Evolutionary conservation across 2,797 vertebrate genomes (phyloP).

Genomic region (Sebastes cheni): DNA sequence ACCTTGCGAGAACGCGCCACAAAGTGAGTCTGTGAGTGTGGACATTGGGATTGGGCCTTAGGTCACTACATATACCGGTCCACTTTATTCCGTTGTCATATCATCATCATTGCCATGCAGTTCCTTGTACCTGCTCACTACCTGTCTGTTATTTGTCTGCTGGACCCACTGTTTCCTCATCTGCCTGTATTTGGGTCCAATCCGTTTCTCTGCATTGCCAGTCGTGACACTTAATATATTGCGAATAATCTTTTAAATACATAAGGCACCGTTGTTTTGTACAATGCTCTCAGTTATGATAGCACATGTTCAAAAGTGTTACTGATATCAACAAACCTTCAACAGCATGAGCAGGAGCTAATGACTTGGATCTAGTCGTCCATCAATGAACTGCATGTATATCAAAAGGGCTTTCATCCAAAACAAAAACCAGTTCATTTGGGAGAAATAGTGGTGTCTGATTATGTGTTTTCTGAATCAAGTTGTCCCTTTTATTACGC

Average conservation of each 20-base stretch:
- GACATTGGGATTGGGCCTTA: too few species aligned
- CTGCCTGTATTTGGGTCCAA: too few species aligned
- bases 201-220: too few species aligned
- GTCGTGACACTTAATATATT: not conserved
- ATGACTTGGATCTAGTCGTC: not conserved
- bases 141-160: too few species aligned
- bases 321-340: not conserved
- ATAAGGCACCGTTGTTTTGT: not conserved
- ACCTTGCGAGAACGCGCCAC: too few species aligned
- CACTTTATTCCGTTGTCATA: too few species aligned
- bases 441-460: not conserved
- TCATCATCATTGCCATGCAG: too few species aligned
- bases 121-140: too few species aligned
- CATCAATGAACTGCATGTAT: not conserved
- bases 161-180: too few species aligned
- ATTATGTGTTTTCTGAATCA: not conserved
- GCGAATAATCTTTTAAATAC: not conserved
- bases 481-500: not conserved
- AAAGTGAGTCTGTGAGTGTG: too few species aligned
- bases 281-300: not conserved
- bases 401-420: not conserved
- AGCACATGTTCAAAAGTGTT: not conserved
- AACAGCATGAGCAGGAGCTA: not conserved
- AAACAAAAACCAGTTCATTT: not conserved
- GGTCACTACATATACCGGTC: too few species aligned